A percentile compares a stretch with the other conserved stretches of the same genome.
Evolutionary conservation across 2,888 invertebrate genomes (phyloP).

Genomic region (Pharmacophagus antenor): DNA sequence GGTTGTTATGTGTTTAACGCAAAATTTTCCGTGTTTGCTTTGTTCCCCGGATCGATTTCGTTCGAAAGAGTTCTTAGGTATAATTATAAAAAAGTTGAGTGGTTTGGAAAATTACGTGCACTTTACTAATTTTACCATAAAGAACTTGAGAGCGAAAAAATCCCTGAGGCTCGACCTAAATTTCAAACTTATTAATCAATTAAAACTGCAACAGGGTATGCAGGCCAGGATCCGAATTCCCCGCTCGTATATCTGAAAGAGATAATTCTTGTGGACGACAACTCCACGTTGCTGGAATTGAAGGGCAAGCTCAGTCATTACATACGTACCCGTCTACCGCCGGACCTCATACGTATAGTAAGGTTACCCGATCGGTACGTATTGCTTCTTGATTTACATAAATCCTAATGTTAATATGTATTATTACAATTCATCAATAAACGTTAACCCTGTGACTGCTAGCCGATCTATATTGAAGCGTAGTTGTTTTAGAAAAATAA

Average conservation of each 20-base stretch:
- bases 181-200: background rate
- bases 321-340: conserved; percentile 85
- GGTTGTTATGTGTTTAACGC: too few species aligned
- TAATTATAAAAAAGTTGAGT: too few species aligned
- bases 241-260: conserved; percentile 86
- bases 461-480: background rate
- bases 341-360: conserved; percentile 82
- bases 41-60: too few species aligned
- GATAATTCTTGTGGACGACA: conserved; percentile 97
- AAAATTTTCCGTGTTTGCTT: too few species aligned
- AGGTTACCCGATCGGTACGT: conserved; percentile 84
- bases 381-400: conserved; percentile 49
- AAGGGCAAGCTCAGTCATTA: conserved; percentile 90
- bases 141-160: too few species aligned
- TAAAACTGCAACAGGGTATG: conserved; percentile 58
- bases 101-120: too few species aligned
- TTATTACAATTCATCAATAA: background rate
- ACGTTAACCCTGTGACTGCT: background rate
- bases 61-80: too few species aligned
- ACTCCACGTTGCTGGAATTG: conserved; percentile 88
- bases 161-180: too few species aligned
- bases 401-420: too few species aligned
- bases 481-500: too few species aligned
- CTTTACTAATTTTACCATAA: too few species aligned
- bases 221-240: conserved; percentile 64